Evolutionary conservation across 2,113 vertebrate genomes (phyloP), one percentile per base, ranked within the genome.

Genomic region (Ascaphus truei): DNA sequence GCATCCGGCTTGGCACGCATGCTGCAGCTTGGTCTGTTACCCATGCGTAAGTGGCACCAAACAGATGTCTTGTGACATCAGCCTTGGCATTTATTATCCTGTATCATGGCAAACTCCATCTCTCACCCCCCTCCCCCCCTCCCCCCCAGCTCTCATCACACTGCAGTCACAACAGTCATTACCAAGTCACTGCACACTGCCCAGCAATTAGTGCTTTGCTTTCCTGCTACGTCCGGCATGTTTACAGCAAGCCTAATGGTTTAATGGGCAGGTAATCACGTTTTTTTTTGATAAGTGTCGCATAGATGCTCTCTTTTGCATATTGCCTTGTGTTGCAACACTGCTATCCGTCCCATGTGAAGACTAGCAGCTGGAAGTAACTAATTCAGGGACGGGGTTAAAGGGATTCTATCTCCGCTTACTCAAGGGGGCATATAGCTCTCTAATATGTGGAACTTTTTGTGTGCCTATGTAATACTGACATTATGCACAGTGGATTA

Each of bases 261-360:
- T n/a, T 25, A 18, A 36, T 53, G 39, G 62, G 50, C 48, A 65
- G 62, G 48, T 65, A 55, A 65, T 65, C 62, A 48, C 47, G 45
- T n/a, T 30, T 25, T 30, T 25, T 15, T 23, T 26, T 52, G 15
- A n/a, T 11, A 15, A 39, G 22, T 3, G 47, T 43, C 55, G 48
- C 53, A 53, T 65, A 63, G 60, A 41, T 37, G 20, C 13, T 45
- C 41, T 45, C 5, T 18, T 45, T 18, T 45, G 41, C 16, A 45
- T 45, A 45, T 18, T 45, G n/a, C 16, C 41, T 18, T 20, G 41
- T 45, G 11, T 13, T 7, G 5, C 41, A 18, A 45, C 41, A 18
- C 20, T 47, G 39, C 31, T 18, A 47, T 3, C 9, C 20, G 20
- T 23, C 8, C 3, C n/a, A 22, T 16, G 30, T 47, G 18, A 45